Base-by-base conservation (phyloP, 1,140 invertebrate genomes). In the Calephelis nemesis region DNA sequence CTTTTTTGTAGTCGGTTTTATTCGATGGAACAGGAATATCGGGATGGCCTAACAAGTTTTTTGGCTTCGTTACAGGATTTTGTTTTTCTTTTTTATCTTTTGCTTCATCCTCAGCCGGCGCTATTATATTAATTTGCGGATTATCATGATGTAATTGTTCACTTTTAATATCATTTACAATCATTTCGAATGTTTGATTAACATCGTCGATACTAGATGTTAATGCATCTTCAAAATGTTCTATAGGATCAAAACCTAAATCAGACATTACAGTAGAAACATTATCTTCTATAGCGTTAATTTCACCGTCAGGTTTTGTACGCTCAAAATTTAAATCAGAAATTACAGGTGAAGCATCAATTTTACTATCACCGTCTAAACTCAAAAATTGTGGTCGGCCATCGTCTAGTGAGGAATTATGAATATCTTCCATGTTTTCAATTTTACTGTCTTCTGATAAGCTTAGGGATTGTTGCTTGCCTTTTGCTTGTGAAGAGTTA, bases 1-100 rank as follows among this genome's bases (percentile, higher is more conserved):
- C 91, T 65, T 92, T 92, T 87, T 92, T 92, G 67, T 88, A 92
- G 70, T 92, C 92, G n/a, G 70, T 83, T 79, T 79, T 92, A 92
- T 84, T 92, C 91, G 90, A 92, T 92, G 77, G 79, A 79, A 80
- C 92, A 92, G 92, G 92, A 85, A 91, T 92, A 79, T 87, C 82
- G 81, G 88, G 85, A 70, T 84, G 88, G 80, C 91, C 89, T 88
- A 90, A 76, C 81, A 91, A 92, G 92, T 92, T 92, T 92, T 92
- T 92, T 92, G 92, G 85, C 86, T 77, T 88, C 75, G 88, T 77
- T 71, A 88, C 74, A 6, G 84, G 79, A 48, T 81, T 85, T 71
- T 74, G 39, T 75, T 79, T 86, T 73, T 74, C 65, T 47, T 76
- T 73, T 74, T 70, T 74, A 70, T 71, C 47, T 10, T 69, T 72